Base-by-base conservation (phyloP, 2,113 vertebrate genomes). In the Illadopsis cleaveri region DNA sequence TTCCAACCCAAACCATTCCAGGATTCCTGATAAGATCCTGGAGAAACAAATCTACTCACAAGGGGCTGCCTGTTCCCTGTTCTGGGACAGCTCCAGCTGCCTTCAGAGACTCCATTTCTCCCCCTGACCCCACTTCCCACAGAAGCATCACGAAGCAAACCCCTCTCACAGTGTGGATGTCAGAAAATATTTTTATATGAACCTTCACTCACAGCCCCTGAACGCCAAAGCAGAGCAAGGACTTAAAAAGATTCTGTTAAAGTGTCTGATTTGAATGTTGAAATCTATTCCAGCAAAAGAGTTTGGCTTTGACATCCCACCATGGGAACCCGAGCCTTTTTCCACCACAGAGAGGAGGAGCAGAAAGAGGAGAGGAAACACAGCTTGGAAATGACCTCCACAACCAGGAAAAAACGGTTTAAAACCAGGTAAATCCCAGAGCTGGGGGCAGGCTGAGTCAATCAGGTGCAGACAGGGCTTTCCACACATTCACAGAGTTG, bases 301-400 rank as follows among this genome's bases (percentile, higher is more conserved):
- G 23, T 53, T 73, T 25, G 4, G 27, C 42, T 71, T 25, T 92
- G 77, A 94, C 35, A 47, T 31, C 51, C 47, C 82, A 95, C 8
- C 25, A 89, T 97, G 97, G 96, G 97, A 87, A 98, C 97, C 15
- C 96, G 94, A 92, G 69, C 53, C 40, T 79, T 96, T 45, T 98
- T 97, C 61, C 97, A 93, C 38, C 92, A 87, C 28, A 97, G 89
- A 40, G 97, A 98, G 83, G 97, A 98, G 64, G 97, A 98, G 53
- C 96, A 92, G 45, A 97, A 96, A 85, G 98, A 98, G 66, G 94
- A 98, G 62, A 94, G 97, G 44, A 96, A 98, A 27, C 97, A 88
- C 9, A 97, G 96, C 88, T 75, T 98, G 88, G 72, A 92, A 45
- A 98, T 98, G 97, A 97, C 85, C 9, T 98, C 98, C 71, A 93